Evolutionary conservation across 2,888 invertebrate genomes (phyloP).

Genomic region (Pollenia labialis): DNA sequence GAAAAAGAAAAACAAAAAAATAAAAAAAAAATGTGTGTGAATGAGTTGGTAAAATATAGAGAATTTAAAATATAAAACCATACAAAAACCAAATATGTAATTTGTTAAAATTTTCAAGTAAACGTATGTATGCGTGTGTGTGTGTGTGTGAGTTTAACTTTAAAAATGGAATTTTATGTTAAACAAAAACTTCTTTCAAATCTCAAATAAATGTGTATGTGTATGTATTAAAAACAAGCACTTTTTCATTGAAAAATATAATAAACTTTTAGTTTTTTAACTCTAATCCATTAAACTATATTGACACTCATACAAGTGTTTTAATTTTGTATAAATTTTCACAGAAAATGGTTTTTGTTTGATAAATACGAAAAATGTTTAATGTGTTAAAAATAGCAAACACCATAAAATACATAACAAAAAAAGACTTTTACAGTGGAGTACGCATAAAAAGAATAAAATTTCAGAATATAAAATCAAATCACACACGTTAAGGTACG

Average conservation of each 20-base stretch:
- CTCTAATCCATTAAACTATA: not conserved
- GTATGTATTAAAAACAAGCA: no score
- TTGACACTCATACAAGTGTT: not conserved
- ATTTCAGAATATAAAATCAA: no score
- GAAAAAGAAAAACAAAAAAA: no score
- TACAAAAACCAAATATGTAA: conserved; percentile 18
- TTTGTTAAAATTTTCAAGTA: not conserved
- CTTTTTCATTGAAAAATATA: not conserved
- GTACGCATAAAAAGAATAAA: no score
- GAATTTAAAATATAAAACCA: conserved; percentile 5
- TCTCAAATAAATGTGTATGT: not conserved
- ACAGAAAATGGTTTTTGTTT: not conserved
- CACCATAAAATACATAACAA: no score
- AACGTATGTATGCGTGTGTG: not conserved
- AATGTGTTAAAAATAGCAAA: not conserved
- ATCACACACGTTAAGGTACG: no score
- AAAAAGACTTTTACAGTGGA: no score
- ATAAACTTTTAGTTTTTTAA: conserved; percentile 1
- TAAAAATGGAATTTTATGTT: conserved; percentile 7
- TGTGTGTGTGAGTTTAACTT: not conserved
- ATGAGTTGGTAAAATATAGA: not conserved
- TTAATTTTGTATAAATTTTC: not conserved
- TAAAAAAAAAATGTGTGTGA: not conserved
- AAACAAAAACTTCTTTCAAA: not conserved
- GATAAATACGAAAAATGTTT: no score